phyloP scores from a whole-genome alignment of 2,113 vertebrate species.

The Onychorhynchus coronatus region DNA sequence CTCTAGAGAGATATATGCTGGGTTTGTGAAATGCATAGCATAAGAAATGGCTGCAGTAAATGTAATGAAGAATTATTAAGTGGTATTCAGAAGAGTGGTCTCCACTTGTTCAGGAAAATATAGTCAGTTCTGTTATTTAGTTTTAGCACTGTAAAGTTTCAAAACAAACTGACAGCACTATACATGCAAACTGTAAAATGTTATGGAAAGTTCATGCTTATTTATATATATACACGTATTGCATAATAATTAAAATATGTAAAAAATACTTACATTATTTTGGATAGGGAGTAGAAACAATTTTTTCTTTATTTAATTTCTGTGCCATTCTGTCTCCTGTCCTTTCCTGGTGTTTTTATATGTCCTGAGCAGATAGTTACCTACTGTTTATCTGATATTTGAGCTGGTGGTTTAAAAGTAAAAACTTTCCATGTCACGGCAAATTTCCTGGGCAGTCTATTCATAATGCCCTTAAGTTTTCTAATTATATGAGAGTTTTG shows the following conservation, averaged over 20 bases:
- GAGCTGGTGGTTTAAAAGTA: not conserved
- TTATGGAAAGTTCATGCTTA: not conserved
- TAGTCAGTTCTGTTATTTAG: not conserved
- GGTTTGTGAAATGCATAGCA: not conserved
- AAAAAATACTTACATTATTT: not conserved
- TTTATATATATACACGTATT: not conserved
- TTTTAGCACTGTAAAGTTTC: not conserved
- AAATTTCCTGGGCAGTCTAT: not conserved
- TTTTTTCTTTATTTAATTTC: not conserved
- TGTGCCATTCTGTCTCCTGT: accelerated
- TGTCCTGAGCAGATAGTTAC: not conserved
- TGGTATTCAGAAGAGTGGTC: not conserved
- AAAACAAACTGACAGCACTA: not conserved
- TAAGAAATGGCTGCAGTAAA: not conserved
- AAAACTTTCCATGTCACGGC: not conserved
- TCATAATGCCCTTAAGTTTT: not conserved
- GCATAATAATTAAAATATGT: not conserved
- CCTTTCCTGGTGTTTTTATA: not conserved
- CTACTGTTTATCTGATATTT: not conserved
- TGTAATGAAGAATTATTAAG: not conserved
- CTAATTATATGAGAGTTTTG: not conserved
- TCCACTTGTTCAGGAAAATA: not conserved
- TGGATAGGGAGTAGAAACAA: not conserved
- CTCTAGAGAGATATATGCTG: not conserved
- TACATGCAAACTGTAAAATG: not conserved